phyloP scores from a whole-genome alignment of 2,113 vertebrate species.

The Elanoides forficatus region DNA sequence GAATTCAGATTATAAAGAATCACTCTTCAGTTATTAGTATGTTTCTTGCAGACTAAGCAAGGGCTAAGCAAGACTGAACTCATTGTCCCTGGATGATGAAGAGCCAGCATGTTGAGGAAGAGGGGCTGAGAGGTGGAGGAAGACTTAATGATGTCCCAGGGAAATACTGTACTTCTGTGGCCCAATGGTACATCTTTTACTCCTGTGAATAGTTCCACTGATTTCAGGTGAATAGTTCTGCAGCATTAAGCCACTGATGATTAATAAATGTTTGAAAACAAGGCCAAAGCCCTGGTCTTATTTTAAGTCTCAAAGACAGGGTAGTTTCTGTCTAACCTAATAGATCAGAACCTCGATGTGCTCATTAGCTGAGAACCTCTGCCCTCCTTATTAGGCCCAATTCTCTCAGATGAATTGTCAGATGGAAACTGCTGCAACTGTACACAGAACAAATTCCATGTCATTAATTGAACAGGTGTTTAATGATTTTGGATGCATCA shows the following conservation, averaged over 20 bases:
- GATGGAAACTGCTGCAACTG: neutral
- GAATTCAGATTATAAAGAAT: neutral
- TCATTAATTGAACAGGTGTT: slow-evolving; percentile 22
- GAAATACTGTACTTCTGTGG: neutral
- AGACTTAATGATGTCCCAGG: neutral
- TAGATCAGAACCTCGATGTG: slow-evolving; percentile 30
- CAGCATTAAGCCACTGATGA: neutral
- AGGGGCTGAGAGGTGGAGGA: neutral
- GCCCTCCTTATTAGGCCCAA: slow-evolving; percentile 38
- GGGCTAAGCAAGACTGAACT: neutral
- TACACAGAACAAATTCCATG: slow-evolving; percentile 44
- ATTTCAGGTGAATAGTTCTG: neutral
- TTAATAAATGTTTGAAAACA: slow-evolving; percentile 44
- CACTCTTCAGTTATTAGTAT: neutral
- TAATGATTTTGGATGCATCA: slow-evolving; percentile 44
- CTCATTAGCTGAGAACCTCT: slow-evolving; percentile 62
- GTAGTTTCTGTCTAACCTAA: slow-evolving; percentile 33
- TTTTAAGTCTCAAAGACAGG: slow-evolving; percentile 33
- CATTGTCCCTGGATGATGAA: neutral
- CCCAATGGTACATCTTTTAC: neutral
- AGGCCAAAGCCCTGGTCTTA: neutral
- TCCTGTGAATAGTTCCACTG: neutral
- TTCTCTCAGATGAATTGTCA: slow-evolving; percentile 24
- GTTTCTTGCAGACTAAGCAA: neutral
- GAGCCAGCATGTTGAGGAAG: neutral